phyloP scores from a whole-genome alignment of 2,888 invertebrate species.

The Biston betularia region DNA sequence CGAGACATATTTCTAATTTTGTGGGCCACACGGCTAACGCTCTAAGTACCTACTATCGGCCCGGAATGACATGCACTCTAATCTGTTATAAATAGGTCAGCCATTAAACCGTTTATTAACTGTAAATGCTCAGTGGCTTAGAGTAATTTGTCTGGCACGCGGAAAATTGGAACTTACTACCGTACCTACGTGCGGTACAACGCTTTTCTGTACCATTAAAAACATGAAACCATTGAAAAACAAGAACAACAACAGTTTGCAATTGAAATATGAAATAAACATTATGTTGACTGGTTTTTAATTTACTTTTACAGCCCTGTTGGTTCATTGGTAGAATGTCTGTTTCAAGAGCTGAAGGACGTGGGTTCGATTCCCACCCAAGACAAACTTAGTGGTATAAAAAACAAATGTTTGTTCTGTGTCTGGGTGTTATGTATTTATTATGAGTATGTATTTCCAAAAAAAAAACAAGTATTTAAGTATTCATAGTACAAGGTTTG shows the following conservation, averaged over 20 bases:
- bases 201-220: slow-evolving; percentile 49
- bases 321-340: no score
- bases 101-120: slow-evolving; percentile 65
- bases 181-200: slow-evolving; percentile 40
- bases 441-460: no score
- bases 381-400: no score
- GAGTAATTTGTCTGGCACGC: slow-evolving; percentile 63
- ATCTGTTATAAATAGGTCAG: slow-evolving; percentile 63
- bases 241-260: slow-evolving; percentile 36
- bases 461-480: no score
- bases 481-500: no score
- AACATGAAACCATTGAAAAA: slow-evolving; percentile 52
- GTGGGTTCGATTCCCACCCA: no score
- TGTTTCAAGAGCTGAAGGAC: no score
- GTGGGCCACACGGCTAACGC: slow-evolving; percentile 43
- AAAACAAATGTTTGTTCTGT: no score
- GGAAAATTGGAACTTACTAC: slow-evolving; percentile 58
- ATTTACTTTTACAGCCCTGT: no score
- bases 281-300: slow-evolving; percentile 6
- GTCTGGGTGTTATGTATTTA: no score
- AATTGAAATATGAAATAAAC: slow-evolving; percentile 30
- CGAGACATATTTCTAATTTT: slow-evolving; percentile 41
- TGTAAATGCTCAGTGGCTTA: slow-evolving; percentile 63
- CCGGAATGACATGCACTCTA: slow-evolving; percentile 59
- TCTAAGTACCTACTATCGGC: slow-evolving; percentile 34